These are phyloP conservation scores for Drosophila punjabiensis DNA, from an alignment of 1,140 invertebrate genomes.

Conservation along the genomic window DNA sequence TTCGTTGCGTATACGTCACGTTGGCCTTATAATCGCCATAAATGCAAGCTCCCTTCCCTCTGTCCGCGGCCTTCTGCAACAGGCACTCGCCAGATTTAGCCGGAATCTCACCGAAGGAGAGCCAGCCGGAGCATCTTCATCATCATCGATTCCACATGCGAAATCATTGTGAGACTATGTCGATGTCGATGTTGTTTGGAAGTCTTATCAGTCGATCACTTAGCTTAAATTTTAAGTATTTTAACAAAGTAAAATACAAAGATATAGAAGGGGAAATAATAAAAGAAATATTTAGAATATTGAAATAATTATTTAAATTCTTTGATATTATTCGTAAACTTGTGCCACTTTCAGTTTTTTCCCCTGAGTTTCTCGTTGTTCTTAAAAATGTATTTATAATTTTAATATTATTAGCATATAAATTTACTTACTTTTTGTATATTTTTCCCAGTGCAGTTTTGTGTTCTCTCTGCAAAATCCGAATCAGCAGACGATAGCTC, in stretches of 20 bases:
- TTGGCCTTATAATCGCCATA: constrained; percentile 3
- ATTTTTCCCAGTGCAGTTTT: constrained; percentile 26
- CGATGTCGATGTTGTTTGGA: constrained; percentile 3
- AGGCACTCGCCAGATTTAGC: constrained; percentile 65
- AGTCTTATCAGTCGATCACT: constrained; percentile 23
- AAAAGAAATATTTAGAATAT: too few relatives aligned
- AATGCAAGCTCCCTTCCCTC: constrained; percentile 2
- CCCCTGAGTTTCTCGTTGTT: background rate
- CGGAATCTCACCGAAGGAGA: constrained; percentile 32
- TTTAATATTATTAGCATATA: background rate
- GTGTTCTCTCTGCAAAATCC: constrained; percentile 21
- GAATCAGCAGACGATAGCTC: constrained; percentile 33
- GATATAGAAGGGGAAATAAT: background rate
- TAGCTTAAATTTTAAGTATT: background rate
- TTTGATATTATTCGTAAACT: too few relatives aligned
- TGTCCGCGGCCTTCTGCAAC: constrained; percentile 62
- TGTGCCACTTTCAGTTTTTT: too few relatives aligned
- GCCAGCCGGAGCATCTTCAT: constrained; percentile 34
- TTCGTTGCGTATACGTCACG: constrained; percentile 25
- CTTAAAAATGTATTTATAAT: background rate
- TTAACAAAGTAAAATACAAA: background rate
- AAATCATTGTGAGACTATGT: constrained; percentile 21
- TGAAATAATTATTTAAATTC: too few relatives aligned
- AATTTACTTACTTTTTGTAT: too few relatives aligned
- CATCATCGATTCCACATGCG: constrained; percentile 49